Evolutionary conservation across 2,797 vertebrate species (phyloP).

Genomic region (Bothrops alternatus): DNA sequence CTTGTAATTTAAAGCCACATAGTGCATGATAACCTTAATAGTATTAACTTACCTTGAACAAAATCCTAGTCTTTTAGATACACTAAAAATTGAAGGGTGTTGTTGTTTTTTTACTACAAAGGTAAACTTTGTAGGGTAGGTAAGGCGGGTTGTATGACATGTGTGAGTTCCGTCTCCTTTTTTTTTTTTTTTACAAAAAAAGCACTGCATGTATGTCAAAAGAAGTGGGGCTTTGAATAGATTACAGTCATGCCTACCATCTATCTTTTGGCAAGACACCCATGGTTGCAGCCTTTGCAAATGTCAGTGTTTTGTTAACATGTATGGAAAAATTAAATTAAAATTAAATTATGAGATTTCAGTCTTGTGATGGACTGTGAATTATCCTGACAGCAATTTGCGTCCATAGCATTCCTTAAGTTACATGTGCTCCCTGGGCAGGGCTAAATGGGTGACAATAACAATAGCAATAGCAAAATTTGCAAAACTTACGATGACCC

Average conservation of each 20-base stretch:
- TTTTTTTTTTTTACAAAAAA: too few species aligned
- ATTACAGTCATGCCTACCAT: background rate
- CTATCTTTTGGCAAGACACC: background rate
- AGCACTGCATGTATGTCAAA: background rate
- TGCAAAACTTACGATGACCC: background rate
- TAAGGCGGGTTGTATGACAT: too few species aligned
- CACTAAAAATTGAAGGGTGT: too few species aligned
- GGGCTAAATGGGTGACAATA: background rate
- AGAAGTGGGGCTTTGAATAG: background rate
- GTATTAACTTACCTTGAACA: too few species aligned
- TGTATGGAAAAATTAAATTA: background rate
- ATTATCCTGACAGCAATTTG: background rate
- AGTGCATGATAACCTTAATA: too few species aligned
- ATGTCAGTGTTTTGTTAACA: background rate
- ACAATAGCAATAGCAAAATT: too few species aligned
- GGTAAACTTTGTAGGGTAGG: too few species aligned
- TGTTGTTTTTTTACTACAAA: too few species aligned
- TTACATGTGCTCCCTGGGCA: background rate
- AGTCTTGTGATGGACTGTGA: background rate
- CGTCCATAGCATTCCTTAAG: background rate
- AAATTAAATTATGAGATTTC: background rate
- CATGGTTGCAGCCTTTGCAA: background rate
- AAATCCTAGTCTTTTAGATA: too few species aligned
- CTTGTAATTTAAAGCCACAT: too few species aligned
- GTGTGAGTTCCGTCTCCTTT: too few species aligned